These are phyloP conservation scores for Coelogynopora nodosa DNA, from an alignment of 2,888 invertebrate genomes.

Conservation along the genomic window DNA sequence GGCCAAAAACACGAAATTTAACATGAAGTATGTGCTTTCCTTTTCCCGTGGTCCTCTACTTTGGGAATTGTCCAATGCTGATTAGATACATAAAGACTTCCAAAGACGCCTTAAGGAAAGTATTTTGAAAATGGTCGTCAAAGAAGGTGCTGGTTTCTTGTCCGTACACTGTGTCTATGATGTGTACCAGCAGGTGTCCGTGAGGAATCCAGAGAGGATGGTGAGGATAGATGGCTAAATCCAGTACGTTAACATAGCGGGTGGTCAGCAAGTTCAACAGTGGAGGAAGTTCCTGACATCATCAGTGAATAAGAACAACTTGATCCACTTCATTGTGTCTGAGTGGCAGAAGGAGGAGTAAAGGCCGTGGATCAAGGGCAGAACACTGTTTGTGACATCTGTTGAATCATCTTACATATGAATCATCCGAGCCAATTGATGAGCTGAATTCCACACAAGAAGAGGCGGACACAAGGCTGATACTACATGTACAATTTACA, in stretches of 20 bases:
- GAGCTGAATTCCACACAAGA: conserved; percentile 25
- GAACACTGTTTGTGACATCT: conserved; percentile 2
- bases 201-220: conserved; percentile 24
- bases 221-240: background rate
- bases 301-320: conserved; percentile 6
- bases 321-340: conserved; percentile 28
- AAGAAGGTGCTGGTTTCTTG: background rate
- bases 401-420: background rate
- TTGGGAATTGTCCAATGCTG: background rate
- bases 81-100: background rate
- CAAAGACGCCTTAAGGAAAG: background rate
- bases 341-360: background rate
- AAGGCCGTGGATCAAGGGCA: too few relatives aligned
- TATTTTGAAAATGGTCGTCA: conserved; percentile 2
- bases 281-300: conserved; percentile 16
- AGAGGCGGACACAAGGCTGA: conserved; percentile 16
- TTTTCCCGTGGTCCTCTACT: background rate
- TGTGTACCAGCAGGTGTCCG: background rate
- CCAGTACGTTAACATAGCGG: conserved; percentile 9
- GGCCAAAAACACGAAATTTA: background rate
- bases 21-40: conserved; percentile 4
- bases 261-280: conserved; percentile 25
- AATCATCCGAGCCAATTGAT: background rate
- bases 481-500: conserved; percentile 7
- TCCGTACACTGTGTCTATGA: background rate